Base-by-base conservation (phyloP, 2,888 invertebrate species). In the Eupithecia inturbata region DNA sequence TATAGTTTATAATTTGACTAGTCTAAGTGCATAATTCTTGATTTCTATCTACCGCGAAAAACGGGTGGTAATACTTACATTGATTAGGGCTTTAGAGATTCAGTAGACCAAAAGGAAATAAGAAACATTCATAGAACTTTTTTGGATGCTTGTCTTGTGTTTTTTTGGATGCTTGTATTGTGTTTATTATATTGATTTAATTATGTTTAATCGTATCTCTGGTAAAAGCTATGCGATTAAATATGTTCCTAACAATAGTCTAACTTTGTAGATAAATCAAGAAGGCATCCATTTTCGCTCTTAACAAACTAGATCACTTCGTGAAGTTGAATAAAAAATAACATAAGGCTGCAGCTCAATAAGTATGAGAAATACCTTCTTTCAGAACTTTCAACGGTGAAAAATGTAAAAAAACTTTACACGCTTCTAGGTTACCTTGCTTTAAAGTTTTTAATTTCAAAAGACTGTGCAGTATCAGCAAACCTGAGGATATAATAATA, bases 331-430 rank as follows among this genome's bases (percentile, higher is more conserved):
- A 49, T 45, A 45, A 7, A 45, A 45, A 45, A 45, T n/a, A 49
- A 49, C n/a, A 49, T 49, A n/a, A 49, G 2, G n/a, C 45, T 45
- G 45, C 49, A 49, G 49, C n/a, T n/a, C 49, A n/a, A 10, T 49
- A 49, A 49, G 49, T 49, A 49, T 49, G n/a, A 49, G n/a, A n/a
- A 49, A 49, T 49, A 49, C 49, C 49, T n/a, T 45, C 45, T 45
- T 49, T 49, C 49, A 45, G n/a, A 49, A 49, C 3, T n/a, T 49
- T 10, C 10, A 49, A 49, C 49, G 49, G 2, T 49, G 49, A 49
- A 49, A 49, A 49, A 49, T 49, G n/a, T 49, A 49, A n/a, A 49
- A n/a, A 49, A 45, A 49, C n/a, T 49, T 49, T 49, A 10, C 45
- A 4, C 49, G n/a, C 6, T n/a, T 10, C 49, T n/a, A 9, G 7